Conservation (phyloP, 2,113 vertebrate species). For the Xiphophorus couchianus region DNA sequence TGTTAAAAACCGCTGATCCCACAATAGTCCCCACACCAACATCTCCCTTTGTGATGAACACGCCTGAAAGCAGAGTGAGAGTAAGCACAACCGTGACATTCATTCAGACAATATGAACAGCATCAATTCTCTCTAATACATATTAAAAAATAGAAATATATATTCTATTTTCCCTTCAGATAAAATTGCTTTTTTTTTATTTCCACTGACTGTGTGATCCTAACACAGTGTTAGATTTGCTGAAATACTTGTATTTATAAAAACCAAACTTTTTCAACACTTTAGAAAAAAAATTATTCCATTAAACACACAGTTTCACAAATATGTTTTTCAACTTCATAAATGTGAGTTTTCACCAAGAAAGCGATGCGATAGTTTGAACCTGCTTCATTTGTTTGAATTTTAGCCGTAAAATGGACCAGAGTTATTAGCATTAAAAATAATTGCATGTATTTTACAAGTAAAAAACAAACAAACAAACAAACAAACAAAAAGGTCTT, state of each 20-base stretch:
- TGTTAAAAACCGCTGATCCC: constrained; percentile 85
- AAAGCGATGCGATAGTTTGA: neutral
- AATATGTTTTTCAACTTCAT: neutral
- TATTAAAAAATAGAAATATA: neutral
- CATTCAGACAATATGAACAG: neutral
- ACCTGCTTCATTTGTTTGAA: neutral
- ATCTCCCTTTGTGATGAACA: constrained; percentile 85
- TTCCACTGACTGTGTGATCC: constrained; percentile 1
- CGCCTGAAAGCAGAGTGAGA: constrained; percentile 63
- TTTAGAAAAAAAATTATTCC: constrained; percentile 1
- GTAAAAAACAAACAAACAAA: neutral
- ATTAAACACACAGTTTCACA: neutral
- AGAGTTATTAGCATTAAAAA: no score
- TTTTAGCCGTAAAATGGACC: neutral
- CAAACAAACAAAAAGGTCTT: neutral
- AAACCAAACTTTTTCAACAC: neutral
- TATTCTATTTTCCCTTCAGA: neutral
- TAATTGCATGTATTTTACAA: no score
- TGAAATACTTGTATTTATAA: neutral
- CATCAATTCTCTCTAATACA: no score
- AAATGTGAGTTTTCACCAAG: neutral
- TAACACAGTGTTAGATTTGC: neutral
- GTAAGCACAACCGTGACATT: neutral
- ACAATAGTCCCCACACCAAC: constrained; percentile 84
- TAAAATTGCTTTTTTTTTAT: neutral